Evolutionary conservation across 2,113 vertebrate genomes (phyloP), one percentile per base, ranked within the genome.

Genomic region (Rafetus swinhoei): DNA sequence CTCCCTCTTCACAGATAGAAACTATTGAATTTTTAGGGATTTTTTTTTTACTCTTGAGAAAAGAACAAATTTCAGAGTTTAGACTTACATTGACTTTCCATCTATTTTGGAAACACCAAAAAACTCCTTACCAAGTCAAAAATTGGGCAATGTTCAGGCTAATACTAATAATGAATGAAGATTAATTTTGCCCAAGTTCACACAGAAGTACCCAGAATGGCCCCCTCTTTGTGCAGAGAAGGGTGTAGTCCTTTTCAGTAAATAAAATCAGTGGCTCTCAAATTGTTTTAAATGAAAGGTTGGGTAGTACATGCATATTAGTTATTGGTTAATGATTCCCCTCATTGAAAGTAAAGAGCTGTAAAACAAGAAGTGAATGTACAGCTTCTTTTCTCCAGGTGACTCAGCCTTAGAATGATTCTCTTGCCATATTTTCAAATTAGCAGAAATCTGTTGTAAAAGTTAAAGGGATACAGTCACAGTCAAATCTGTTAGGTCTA

Each of bases 361-460:
- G 53, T 72, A 88, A 93, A 96, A 90, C 97, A 94, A 97, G 7
- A 84, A 92, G 72, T 35, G 69, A 65, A 88, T 32, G 93, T 95
- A 65, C 32, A 95, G 93, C 81, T 81, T 85, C 74, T 72, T 93
- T 97, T 97, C 97, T 97, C 97, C 97, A 97, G 72, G 8, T 98
- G 96, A 98, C 76, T 98, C 97, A 97, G n/a, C 76, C 74, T 96
- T 95, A 91, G 88, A 90, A 54, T 39, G 32, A 79, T 89, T 88
- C 92, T 93, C 96, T 89, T 94, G 79, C 82, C 72, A 54, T 88
- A 90, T 95, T 90, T 91, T 84, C 92, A 95, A 55, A 82, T 81
- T 82, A 83, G 35, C 54, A 74, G 74, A 72, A 91, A 85, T 86
- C 82, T 39, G 0, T 0, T 35, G 21, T 72, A 94, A 94, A 74